A percentile compares a stretch with the other conserved stretches of the same genome.
Conservation (phyloP, 2,113 vertebrate genomes). For the Sapajus apella region DNA sequence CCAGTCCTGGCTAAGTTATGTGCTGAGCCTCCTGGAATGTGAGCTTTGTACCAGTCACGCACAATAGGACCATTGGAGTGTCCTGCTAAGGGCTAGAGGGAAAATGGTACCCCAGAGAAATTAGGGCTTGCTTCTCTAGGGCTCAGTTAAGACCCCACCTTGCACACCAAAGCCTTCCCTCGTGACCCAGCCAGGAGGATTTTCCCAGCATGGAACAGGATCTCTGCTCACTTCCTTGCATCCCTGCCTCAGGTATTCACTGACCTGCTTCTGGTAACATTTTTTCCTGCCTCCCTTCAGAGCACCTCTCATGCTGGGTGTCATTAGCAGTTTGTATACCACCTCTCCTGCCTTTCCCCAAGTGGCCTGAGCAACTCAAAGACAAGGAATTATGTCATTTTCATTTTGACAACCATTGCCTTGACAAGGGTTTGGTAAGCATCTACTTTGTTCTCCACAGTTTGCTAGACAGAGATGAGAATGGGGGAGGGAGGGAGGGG, state of each 20-base stretch:
- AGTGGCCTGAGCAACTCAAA: rapidly evolving
- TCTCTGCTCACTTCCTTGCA: background rate
- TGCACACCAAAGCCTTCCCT: background rate
- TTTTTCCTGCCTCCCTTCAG: background rate
- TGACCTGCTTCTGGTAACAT: no score
- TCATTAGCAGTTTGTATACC: no score
- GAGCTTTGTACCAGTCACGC: no score
- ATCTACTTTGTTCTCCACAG: background rate
- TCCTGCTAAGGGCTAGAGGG: background rate
- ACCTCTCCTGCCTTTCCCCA: rapidly evolving
- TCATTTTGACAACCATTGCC: no score
- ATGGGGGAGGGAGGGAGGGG: background rate
- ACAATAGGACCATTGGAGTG: rapidly evolving
- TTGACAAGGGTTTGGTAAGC: background rate
- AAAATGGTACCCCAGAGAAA: background rate
- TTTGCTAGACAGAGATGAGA: background rate
- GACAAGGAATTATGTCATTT: no score
- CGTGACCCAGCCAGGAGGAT: background rate
- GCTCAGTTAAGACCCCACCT: background rate
- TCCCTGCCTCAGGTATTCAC: background rate
- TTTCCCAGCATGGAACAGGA: background rate
- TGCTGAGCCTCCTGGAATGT: rapidly evolving
- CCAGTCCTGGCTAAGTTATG: rapidly evolving
- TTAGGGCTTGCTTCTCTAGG: background rate
- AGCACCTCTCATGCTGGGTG: rapidly evolving